Evolutionary conservation across 2,113 vertebrate species (phyloP), one percentile per base, ranked within the genome.

Genomic region (Centropristis striata): DNA sequence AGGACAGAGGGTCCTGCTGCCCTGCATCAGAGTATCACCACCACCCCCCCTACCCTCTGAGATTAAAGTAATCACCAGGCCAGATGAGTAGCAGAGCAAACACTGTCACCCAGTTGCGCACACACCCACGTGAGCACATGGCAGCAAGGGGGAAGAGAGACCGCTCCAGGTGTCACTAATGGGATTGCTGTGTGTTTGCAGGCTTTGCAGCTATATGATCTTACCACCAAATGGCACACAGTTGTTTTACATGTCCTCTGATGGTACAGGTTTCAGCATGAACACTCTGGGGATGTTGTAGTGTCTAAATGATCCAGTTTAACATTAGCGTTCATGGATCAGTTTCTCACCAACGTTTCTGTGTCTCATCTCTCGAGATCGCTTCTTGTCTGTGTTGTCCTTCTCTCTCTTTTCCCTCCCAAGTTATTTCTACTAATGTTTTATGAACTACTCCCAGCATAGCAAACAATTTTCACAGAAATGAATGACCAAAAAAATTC

Each of bases 51-150:
- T n/a, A n/a, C 81, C 80, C 27, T 80, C 74, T 80, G 87, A 93
- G 95, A 95, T 94, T 94, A 94, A 73, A 90, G 88, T 93, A 94
- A 94, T 94, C 91, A 81, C 88, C 82, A 64, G 67, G 81, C 85
- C 80, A 94, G 93, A 95, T 91, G 90, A 92, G 82, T 73, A 80
- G 74, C 78, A 91, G 83, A 86, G 73, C 84, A 88, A 83, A 90
- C 86, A 87, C 87, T 83, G 84, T 81, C 78, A 89, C 72, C 78
- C 87, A 89, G 81, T 86, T 70, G 87, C 61, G 59, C 78, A 75
- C 82, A 86, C 75, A 76, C 81, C 69, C 66, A 89, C 64, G 66
- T 76, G 69, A 85, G 83, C 84, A 84, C 84, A 88, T 79, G 84
- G 80, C 74, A 58, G 74, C 4, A 20, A 80, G 63, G 47, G 49